Base-by-base conservation (phyloP, 2,797 vertebrate species). In the Labroides dimidiatus region DNA sequence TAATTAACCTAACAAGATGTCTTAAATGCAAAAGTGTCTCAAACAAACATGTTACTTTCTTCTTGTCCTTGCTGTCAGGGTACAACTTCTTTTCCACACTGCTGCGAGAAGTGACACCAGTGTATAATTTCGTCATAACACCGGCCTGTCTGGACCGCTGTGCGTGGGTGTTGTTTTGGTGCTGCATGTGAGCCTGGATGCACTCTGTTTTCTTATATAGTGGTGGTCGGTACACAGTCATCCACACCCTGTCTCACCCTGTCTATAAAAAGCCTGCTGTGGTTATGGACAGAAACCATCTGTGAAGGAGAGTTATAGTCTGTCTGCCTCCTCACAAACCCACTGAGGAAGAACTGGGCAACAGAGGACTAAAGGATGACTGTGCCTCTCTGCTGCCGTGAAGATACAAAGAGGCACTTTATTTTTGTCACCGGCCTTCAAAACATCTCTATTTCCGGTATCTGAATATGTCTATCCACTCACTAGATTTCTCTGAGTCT, bases 241-340 rank as follows among this genome's bases (percentile, higher is more conserved):
- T 81, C 83, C 87, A 86, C 92, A 89, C 87, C 87, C 90, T 80
- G 89, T 86, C 84, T 82, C 48, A 37, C 43, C 57, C 12, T 0
- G n/a, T 71, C 85, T 92, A 92, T 81, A 90, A 89, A 89, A 88
- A 92, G 81, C 60, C 27, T 4, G 0, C 77, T 65, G 89, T 63
- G 90, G 90, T 89, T 84, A 67, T 12, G 69, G 69, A 76, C 23
- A 61, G 69, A 78, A 66, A 80, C 70, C 79, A 79, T 73, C 27
- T 79, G 69, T 77, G 73, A 74, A 51, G 62, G 54, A 63, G 27
- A 1, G 20, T 23, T 45, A n/a, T 52, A 16, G 56, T 66, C 80
- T 82, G 70, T 53, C 67, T 72, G 63, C 43, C 55, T 69, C 76
- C 59, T 64, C 30, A 42, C 47, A 10, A 72, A 69, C 21, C 44